Conservation (phyloP, 64 coral and sea anemone species). For the Platygyra sinensis region DNA sequence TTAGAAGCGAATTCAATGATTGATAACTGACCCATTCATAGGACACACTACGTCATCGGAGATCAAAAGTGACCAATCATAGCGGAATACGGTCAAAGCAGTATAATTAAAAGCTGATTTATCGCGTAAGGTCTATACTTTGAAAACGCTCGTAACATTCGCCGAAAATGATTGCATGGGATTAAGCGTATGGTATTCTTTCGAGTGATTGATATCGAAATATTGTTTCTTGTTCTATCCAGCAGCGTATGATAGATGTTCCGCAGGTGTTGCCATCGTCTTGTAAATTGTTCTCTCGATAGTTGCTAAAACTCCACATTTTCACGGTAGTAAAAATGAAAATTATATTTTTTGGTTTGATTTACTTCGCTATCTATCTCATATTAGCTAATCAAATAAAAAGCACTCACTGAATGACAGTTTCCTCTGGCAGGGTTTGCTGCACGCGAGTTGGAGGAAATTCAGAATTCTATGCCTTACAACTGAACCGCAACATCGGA, state of each 20-base stretch:
- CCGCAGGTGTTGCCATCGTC: neutral
- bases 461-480: too few species aligned
- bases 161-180: neutral
- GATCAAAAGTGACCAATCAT: slow-evolving; percentile 33
- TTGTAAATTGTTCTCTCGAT: neutral
- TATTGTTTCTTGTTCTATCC: neutral
- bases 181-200: slow-evolving; percentile 6
- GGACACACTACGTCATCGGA: slow-evolving; percentile 3
- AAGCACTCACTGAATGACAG: too few species aligned
- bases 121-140: neutral
- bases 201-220: too few species aligned
- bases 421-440: too few species aligned
- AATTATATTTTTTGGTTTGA: too few species aligned
- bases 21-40: slow-evolving; percentile 33
- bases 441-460: too few species aligned
- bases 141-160: slow-evolving; percentile 8
- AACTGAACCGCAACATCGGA: too few species aligned
- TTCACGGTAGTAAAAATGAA: too few species aligned
- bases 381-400: too few species aligned
- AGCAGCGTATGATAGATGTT: neutral
- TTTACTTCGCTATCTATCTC: too few species aligned
- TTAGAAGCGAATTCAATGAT: neutral
- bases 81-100: neutral
- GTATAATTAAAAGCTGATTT: neutral
- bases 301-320: too few species aligned